phyloP scores from a whole-genome alignment of 2,113 vertebrate species.

The Excalfactoria chinensis region DNA sequence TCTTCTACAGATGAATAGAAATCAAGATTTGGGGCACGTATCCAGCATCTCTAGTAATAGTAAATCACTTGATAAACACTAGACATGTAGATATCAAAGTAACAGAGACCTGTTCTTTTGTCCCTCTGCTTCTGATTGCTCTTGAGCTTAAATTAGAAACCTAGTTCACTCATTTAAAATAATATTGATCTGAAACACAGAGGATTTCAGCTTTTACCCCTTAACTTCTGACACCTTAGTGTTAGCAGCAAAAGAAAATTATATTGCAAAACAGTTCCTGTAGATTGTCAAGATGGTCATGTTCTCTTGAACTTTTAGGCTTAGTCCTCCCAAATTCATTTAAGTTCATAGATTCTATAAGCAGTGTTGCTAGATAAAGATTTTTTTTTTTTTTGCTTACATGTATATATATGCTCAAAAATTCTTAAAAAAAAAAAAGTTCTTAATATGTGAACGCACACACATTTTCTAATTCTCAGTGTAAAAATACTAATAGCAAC shows the following conservation, averaged over 20 bases:
- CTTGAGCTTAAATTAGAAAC: neutral
- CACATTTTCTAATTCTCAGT: neutral
- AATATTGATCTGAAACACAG: neutral
- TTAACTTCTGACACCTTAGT: neutral
- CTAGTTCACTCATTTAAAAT: neutral
- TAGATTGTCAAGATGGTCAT: neutral
- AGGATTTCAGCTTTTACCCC: neutral
- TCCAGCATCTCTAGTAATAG: neutral
- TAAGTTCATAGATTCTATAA: neutral
- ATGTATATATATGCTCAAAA: neutral
- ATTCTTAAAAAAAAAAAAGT: neutral
- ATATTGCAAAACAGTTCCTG: neutral
- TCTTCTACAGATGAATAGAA: neutral
- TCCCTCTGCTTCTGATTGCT: neutral
- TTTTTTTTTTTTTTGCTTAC: neutral
- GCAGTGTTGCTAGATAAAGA: neutral
- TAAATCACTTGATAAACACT: neutral
- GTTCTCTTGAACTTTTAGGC: neutral
- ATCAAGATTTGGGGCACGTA: neutral
- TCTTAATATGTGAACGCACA: neutral
- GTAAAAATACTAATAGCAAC: neutral
- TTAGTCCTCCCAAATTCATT: neutral
- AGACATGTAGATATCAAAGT: neutral
- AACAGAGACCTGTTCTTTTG: neutral
- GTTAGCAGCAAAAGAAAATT: neutral